Evolutionary conservation across 2,113 vertebrate genomes (phyloP), one percentile per base, ranked within the genome.

Genomic region (Otocyon megalotis): DNA sequence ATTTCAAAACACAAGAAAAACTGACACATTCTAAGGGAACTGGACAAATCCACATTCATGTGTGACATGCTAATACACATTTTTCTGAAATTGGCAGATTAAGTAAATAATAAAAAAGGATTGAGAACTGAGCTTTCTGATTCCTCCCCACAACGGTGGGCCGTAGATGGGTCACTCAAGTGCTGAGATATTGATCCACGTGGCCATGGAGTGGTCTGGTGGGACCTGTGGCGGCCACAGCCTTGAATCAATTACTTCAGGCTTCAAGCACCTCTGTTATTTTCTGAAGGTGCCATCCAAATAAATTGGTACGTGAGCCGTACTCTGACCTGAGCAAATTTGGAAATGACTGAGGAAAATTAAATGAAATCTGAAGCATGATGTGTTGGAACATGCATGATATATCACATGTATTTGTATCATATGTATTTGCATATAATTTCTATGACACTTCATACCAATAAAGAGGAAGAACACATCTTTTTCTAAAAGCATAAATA

Each of bases 11-110:
- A 53, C 0, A 10, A 12, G 28, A 62, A 53, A 79, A 83, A n/a
- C 20, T 19, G 50, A 87, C 35, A 58, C 19, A 69, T 92, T 80
- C 35, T 56, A 63, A 87, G 7, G n/a, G 30, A 84, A 94, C 37
- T 16, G 48, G 69, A 28, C 30, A 80, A 87, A 67, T 56, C 26
- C 10, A 79, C 22, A 28, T 88, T 74, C 65, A 19, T 50, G 32
- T 10, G 60, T 88, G 22, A 54, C 16, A 8, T 80, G 77, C 72
- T 48, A 92, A 79, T n/a, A 20, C n/a, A 20, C 3, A 7, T 35
- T 50, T 93, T 56, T 72, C 20, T 82, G 85, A 97, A 92, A 62
- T 53, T 2, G 77, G 77, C 92, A 86, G 32, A 72, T 72, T 20
- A 81, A 79, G 43, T 15, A 88, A 81, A 90, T 10, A 43, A 58